These are phyloP conservation scores for Sander lucioperca DNA, from an alignment of 2,113 vertebrate genomes.

Conservation along the genomic window DNA sequence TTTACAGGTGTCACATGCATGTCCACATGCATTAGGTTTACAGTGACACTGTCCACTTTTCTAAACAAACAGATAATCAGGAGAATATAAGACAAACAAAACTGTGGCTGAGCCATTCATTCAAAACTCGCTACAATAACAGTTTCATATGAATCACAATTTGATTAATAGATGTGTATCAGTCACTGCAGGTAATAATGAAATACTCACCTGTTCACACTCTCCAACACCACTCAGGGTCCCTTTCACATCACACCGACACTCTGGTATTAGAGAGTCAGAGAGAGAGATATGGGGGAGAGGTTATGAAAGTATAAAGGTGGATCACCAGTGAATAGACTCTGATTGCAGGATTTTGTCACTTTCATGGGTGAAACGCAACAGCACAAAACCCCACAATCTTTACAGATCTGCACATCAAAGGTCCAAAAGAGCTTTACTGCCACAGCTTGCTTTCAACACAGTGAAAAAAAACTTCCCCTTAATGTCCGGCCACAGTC, in stretches of 20 bases:
- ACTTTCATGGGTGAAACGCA: slow-evolving; percentile 64
- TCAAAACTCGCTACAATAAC: neutral
- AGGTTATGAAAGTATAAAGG: slow-evolving; percentile 36
- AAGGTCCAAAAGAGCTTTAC: slow-evolving; percentile 60
- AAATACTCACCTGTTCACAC: slow-evolving; percentile 90
- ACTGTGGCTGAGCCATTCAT: neutral
- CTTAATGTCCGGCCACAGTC: slow-evolving; percentile 57
- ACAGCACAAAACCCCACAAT: slow-evolving; percentile 50
- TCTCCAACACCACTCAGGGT: slow-evolving; percentile 90
- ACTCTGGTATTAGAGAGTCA: slow-evolving; percentile 83
- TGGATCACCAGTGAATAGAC: slow-evolving; percentile 67
- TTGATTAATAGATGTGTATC: neutral
- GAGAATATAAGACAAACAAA: neutral
- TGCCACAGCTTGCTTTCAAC: slow-evolving; percentile 32
- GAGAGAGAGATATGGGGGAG: neutral
- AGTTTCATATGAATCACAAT: neutral
- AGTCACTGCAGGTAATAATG: neutral
- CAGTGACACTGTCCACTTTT: slow-evolving; percentile 90
- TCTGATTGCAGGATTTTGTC: slow-evolving; percentile 77
- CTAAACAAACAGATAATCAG: slow-evolving; percentile 73
- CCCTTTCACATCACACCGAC: slow-evolving; percentile 89
- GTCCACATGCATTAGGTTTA: slow-evolving; percentile 87
- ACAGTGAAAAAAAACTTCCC: slow-evolving; percentile 17
- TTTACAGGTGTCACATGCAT: slow-evolving; percentile 87
- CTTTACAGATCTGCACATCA: slow-evolving; percentile 71